Evolutionary conservation across 2,113 vertebrate species (phyloP).

Genomic region (Corapipo altera): DNA sequence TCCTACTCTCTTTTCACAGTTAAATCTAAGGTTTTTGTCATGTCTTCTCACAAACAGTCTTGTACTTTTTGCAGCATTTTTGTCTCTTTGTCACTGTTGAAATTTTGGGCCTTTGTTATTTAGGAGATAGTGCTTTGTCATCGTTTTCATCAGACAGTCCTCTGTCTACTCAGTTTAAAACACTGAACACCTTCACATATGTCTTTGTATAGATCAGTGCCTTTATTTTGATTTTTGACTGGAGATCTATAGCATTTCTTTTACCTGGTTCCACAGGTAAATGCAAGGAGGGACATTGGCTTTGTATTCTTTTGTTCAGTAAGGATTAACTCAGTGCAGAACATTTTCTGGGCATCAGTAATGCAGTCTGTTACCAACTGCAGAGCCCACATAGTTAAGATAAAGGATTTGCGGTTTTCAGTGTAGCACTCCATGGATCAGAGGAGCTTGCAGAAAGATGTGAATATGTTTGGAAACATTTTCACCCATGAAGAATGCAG

Average conservation of each 20-base stretch:
- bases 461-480: neutral
- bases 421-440: neutral
- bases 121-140: neutral
- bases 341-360: neutral
- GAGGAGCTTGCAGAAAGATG: neutral
- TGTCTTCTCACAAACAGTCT: neutral
- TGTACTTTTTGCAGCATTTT: neutral
- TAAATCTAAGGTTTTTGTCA: neutral
- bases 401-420: neutral
- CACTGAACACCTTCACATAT: neutral
- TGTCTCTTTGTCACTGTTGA: neutral
- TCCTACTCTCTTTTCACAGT: neutral
- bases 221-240: neutral
- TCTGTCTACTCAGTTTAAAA: neutral
- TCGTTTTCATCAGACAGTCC: neutral
- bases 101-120: neutral
- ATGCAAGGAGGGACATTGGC: neutral
- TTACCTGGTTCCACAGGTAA: neutral
- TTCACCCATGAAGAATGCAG: neutral
- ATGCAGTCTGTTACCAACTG: neutral
- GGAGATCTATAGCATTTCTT: neutral
- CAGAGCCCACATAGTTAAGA: neutral
- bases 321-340: neutral
- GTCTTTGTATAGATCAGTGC: neutral
- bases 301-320: neutral